Base-by-base conservation (phyloP, 2,797 vertebrate species). In the Darevskia mixta region DNA sequence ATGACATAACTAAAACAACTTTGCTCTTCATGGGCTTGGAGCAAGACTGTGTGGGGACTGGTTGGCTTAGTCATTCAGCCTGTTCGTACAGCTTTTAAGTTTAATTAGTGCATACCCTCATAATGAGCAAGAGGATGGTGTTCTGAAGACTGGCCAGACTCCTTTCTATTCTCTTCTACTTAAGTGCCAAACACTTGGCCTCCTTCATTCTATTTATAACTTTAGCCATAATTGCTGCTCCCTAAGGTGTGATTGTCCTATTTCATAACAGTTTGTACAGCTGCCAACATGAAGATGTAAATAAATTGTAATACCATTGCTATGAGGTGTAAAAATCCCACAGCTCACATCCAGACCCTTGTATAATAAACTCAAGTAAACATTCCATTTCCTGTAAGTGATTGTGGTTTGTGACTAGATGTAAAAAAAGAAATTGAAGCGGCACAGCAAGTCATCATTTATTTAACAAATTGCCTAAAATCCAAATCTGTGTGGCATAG, bases 271-370 rank as follows among this genome's bases (percentile, higher is more conserved):
- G 98, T 97, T 98, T 97, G 97, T 96, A 97, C 97, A 98, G 97
- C 97, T 97, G 97, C 97, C 97, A 98, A 98, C 97, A 97, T 96
- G 97, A 98, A 98, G 98, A 98, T 97, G 97, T 99, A 98, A 99
- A 98, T 98, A 98, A 99, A 98, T 98, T 97, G 98, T 98, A 98
- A 98, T 98, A 98, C 98, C 94, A 94, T 98, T 97, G 98, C 97
- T 97, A 97, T 97, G 97, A 97, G 97, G 96, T 97, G 97, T 97
- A 97, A 97, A 97, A 98, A 97, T 98, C 97, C 98, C 97, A 96
- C 96, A 97, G 97, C 97, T 97, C 97, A 96, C 96, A 97, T 97
- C 95, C 94, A 97, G 97, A 96, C 96, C 95, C 98, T 97, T 97
- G 97, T 98, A 98, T 98, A 98, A 98, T 98, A 97, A 97, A 97